phyloP scores from a whole-genome alignment of 2,888 invertebrate genomes.

The Macrosoma leucophasiata region DNA sequence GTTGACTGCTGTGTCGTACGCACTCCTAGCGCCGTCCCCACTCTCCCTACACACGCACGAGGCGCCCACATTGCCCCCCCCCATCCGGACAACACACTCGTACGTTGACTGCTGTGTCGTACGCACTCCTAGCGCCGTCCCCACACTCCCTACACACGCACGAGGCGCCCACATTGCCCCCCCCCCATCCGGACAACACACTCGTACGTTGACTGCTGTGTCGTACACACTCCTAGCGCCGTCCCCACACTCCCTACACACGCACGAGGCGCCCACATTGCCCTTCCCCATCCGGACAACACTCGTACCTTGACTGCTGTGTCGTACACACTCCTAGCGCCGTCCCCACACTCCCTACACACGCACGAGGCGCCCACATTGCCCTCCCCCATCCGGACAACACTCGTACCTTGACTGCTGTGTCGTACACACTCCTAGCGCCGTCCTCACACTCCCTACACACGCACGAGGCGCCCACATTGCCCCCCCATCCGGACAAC shows the following conservation, averaged over 20 bases:
- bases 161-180: constrained; percentile 46
- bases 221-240: constrained; percentile 22
- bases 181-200: constrained; percentile 48
- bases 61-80: no score
- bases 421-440: no score
- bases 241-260: constrained; percentile 34
- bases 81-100: constrained; percentile 21
- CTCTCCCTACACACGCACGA: constrained; percentile 38
- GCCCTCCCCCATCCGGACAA: no score
- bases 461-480: no score
- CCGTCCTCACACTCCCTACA: no score
- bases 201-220: constrained; percentile 18
- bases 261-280: constrained; percentile 26
- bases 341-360: constrained; percentile 32
- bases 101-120: no score
- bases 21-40: no score
- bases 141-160: constrained; percentile 43
- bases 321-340: constrained; percentile 5
- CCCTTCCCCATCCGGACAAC: constrained; percentile 12
- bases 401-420: no score
- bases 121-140: constrained; percentile 53
- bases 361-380: constrained; percentile 33
- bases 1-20: no score
- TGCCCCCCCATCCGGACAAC: no score
- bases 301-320: no score